Evolutionary conservation across 2,888 invertebrate species (phyloP), one percentile per base, ranked within the genome.

Genomic region (Fragum fragum): DNA sequence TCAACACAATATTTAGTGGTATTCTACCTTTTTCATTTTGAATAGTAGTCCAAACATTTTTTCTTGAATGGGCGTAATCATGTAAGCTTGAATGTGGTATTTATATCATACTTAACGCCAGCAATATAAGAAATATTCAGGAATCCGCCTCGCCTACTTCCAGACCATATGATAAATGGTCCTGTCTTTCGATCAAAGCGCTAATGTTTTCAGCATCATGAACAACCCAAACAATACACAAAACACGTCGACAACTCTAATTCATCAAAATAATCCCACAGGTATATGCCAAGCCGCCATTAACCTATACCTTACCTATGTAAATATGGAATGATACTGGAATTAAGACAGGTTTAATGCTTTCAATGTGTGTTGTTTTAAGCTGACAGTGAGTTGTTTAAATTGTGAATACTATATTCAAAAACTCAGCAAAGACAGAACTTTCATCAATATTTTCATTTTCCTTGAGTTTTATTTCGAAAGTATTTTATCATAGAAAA

Each of bases 121-220:
- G 18, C 16, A 47, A n/a, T 47, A 47, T 18, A 14, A 14, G n/a
- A 47, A n/a, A 18, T 14, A 14, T 47, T 18, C n/a, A 47, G 47
- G 47, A 47, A 47, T 47, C n/a, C 47, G 47, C 47, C 47, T 16
- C 42, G 18, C 66, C 39, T 66, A 66, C 66, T n/a, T 16, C 21
- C 42, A 66, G 66, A 39, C 66, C 21, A 26, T 23, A 66, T 66
- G 66, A 66, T 66, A 42, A 66, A 66, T 66, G 42, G 42, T 26
- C 14, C 32, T 23, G 42, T 42, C 29, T 66, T 39, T 36, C 26
- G 66, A 66, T 66, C 66, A 66, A 66, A 66, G 66, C 66, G 9
- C 36, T 18, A 66, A 66, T 66, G 66, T 66, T 66, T 66, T 66
- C n/a, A 42, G 66, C 66, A 26, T 66, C 66, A 66, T 66, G 66